These are phyloP conservation scores for Iselma pallidipennis DNA, from an alignment of 2,888 invertebrate species.

Conservation along the genomic window DNA sequence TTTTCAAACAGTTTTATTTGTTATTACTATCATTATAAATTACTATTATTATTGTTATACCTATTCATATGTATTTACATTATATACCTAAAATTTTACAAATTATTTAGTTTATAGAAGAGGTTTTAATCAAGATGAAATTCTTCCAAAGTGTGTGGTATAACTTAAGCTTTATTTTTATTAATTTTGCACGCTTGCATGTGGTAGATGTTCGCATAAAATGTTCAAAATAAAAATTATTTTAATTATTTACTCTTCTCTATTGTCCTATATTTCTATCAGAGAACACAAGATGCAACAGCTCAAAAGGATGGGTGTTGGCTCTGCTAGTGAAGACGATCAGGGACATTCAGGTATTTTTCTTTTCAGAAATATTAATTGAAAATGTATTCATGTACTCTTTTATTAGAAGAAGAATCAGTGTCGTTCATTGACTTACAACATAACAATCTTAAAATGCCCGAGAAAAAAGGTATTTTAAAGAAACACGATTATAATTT, in stretches of 20 bases:
- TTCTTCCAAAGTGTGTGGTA: constrained; percentile 13
- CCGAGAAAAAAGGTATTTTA: constrained; percentile 91
- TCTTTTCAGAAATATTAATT: neutral
- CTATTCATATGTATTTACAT: neutral
- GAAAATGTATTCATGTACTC: neutral
- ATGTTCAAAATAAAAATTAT: neutral
- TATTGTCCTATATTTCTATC: constrained; percentile 29
- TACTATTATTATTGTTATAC: too few relatives aligned
- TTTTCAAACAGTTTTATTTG: constrained; percentile 2
- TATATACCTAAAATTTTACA: too few relatives aligned
- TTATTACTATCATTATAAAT: constrained; percentile 3
- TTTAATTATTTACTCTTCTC: neutral
- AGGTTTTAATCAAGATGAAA: neutral
- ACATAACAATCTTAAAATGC: constrained; percentile 76
- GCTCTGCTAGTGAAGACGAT: constrained; percentile 77
- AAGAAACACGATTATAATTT: constrained; percentile 84
- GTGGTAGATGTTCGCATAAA: constrained; percentile 3
- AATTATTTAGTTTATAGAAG: neutral
- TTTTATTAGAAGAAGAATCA: constrained; percentile 68
- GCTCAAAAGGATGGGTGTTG: constrained; percentile 72
- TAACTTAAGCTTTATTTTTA: constrained; percentile 12
- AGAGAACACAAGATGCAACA: constrained; percentile 82
- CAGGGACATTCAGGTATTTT: constrained; percentile 72
- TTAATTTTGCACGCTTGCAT: constrained; percentile 26
- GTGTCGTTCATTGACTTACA: constrained; percentile 82